Evolutionary conservation across 1,140 invertebrate species (phyloP), one percentile per base, ranked within the genome.

Genomic region (Neomicropteryx cornuta): DNA sequence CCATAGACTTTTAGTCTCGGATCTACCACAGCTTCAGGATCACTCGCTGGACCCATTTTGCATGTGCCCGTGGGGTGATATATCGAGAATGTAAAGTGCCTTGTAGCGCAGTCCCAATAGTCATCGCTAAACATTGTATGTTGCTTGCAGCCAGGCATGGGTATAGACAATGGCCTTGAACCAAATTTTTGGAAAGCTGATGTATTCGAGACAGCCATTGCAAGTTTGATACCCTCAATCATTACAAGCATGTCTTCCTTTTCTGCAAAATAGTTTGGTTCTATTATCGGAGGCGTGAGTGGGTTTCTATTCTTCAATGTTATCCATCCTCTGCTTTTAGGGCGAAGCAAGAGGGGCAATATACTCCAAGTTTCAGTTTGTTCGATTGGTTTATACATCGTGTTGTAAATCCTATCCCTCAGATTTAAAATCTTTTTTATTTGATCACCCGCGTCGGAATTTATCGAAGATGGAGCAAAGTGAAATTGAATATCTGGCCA

Each of bases 401-500:
- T 83, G 42, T 89, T 86, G 50, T 82, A 91, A 2, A 90, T 78
- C 20, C 77, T 75, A 47, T 91, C 84, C 2, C 77, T 61, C 10
- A 93, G 55, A 30, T 83, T 86, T 1, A 81, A 58, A 18, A 87
- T 84, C 50, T 79, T 82, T 17, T 76, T 63, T 11, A 86, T 81
- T 33, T 82, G 75, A 19, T 83, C 79, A 1, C 83, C 83, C 1
- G 76, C 78, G 46, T 88, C 86, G 0, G 84, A 87, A 48, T 82
- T 85, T 0, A 88, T 71, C 0, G 82, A 87, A 50, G 80, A 84
- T 1, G 85, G 81, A 0, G 81, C 77, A 49, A 91, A 87, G 47
- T 89, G 86, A 45, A 89, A 89, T 50, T 92, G 87, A 18, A 91
- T 73, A 46, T 92, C 87, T 0, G 87, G 87, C 76, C 81, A 90